Evolutionary conservation across 2,113 vertebrate species (phyloP).

Genomic region (Phocoena sinus): DNA sequence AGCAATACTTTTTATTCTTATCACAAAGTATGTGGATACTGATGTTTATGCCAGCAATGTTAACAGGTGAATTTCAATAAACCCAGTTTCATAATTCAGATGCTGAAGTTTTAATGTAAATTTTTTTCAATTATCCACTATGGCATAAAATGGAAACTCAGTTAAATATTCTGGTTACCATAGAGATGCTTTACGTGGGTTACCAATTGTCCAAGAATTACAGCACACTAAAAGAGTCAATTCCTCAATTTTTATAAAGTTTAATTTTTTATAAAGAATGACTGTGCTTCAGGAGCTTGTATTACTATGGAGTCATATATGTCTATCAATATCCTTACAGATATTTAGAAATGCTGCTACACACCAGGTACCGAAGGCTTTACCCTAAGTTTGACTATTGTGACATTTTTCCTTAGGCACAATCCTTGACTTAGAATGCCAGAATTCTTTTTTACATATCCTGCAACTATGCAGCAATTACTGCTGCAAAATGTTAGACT

Average conservation of each 20-base stretch:
- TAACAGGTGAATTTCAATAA: neutral
- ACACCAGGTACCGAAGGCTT: neutral
- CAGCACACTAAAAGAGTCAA: neutral
- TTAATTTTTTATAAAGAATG: neutral
- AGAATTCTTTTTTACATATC: neutral
- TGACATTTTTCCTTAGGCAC: neutral
- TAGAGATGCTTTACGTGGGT: neutral
- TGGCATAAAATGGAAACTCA: neutral
- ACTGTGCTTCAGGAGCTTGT: neutral
- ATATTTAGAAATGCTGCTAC: neutral
- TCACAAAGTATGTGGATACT: neutral
- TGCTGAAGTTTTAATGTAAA: neutral
- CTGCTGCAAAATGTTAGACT: conserved; percentile 22
- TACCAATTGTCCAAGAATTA: neutral
- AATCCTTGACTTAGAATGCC: neutral
- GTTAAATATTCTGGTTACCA: neutral
- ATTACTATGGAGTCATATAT: neutral
- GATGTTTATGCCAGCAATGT: neutral
- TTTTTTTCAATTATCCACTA: neutral
- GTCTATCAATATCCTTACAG: neutral
- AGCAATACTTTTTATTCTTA: neutral
- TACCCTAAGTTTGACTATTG: conserved; percentile 3
- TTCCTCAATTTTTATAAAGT: neutral
- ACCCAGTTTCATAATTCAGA: neutral
- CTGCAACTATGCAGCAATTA: neutral